Percentiles rank a stretch among this genome's conserved stretches.
Evolutionary conservation across 2,888 invertebrate species (phyloP).

Genomic region (Agriopis aurantiaria): DNA sequence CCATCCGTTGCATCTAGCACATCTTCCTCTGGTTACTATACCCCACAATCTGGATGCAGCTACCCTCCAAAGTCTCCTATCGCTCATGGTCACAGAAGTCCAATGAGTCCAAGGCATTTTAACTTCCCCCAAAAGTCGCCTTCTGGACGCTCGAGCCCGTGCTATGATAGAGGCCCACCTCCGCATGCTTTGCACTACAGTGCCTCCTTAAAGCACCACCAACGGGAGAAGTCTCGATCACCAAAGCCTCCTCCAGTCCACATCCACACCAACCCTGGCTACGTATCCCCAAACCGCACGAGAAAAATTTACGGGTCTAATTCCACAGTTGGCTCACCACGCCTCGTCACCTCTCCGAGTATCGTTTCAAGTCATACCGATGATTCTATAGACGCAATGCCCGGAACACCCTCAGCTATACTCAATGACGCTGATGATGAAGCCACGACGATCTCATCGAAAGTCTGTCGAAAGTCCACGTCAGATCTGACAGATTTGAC

Average conservation of each 20-base stretch:
- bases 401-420: constrained; percentile 74
- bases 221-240: constrained; percentile 77
- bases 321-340: constrained; percentile 79
- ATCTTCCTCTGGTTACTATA: constrained; percentile 85
- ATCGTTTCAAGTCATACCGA: constrained; percentile 83
- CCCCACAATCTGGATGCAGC: constrained; percentile 83
- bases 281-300: constrained; percentile 83
- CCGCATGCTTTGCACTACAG: constrained; percentile 70
- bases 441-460: constrained; percentile 76
- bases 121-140: constrained; percentile 84
- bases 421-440: constrained; percentile 79
- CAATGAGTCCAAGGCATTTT: constrained; percentile 87
- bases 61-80: constrained; percentile 82
- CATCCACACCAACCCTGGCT: constrained; percentile 88
- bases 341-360: constrained; percentile 78
- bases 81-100: constrained; percentile 86
- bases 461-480: constrained; percentile 90
- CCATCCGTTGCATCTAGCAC: constrained; percentile 84
- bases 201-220: constrained; percentile 76
- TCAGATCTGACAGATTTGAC: constrained; percentile 90
- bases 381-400: constrained; percentile 77
- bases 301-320: constrained; percentile 78
- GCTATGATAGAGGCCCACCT: constrained; percentile 65
- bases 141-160: constrained; percentile 78
- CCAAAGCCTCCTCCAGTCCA: constrained; percentile 85